Base-by-base conservation (phyloP, 2,113 vertebrate species). In the Naja naja region DNA sequence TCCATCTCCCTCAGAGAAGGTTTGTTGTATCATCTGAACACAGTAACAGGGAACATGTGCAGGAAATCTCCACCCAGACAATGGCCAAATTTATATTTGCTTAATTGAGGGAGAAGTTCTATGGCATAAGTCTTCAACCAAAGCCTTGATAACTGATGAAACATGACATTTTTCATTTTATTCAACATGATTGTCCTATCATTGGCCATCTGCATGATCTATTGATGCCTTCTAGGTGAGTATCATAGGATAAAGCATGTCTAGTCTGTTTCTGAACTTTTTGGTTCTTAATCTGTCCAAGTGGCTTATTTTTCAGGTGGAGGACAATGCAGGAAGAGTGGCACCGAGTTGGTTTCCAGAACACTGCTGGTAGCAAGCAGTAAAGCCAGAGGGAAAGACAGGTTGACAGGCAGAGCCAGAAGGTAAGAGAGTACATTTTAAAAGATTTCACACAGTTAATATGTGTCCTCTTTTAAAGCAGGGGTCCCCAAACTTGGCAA, bases 401-500 rank as follows among this genome's bases (percentile, higher is more conserved):
- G 99, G 87, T 97, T 99, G 97, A 99, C 99, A 0, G 99, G 99
- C 93, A 98, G 99, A 97, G 99, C 99, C 94, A 98, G 98, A 95
- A 99, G 99, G 99, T 99, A 96, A 98, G 97, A 39, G 89, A 39
- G 53, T 86, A 88, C 23, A 53, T 9, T 85, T 27, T 39, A 86
- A 27, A 55, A 56, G 7, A 27, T 52, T 34, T 89, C 12, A 18
- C 3, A 85, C 2, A 8, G 81, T 53, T 0, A 0, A 52, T 6
- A 25, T 11, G 85, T 89, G 2, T 58, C 58, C 49, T 89, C 25
- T 16, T 0, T 87, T 34, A 49, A 49, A 49, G 47, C 7, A 9
- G 47, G 47, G 8, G 47, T 49, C 47, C 47, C 47, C 47, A 49
- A 49, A 49, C 47, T 49, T 49, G 47, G 47, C 47, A 49, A 49